phyloP scores from a whole-genome alignment of 2,888 invertebrate genomes.

The Quadriops clusia region DNA sequence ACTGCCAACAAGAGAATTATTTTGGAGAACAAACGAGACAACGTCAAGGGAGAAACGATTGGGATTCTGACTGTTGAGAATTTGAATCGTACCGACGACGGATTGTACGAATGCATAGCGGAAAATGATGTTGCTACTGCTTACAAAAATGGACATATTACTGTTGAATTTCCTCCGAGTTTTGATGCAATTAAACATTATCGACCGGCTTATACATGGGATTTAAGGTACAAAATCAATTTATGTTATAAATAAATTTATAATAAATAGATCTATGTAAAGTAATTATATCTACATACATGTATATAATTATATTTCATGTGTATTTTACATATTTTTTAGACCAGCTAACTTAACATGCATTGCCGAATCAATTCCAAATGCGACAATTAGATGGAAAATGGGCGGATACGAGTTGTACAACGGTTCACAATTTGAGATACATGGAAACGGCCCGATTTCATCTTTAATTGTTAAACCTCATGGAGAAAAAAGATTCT shows the following conservation, averaged over 20 bases:
- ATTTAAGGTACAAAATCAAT: too few species aligned
- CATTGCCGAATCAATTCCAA: conserved; percentile 75
- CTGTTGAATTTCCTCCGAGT: conserved; percentile 70
- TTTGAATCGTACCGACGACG: conserved; percentile 64
- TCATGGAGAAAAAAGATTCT: conserved; percentile 48
- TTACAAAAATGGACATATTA: conserved; percentile 68
- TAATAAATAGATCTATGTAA: too few species aligned
- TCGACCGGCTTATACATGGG: conserved; percentile 76
- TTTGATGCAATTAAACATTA: conserved; percentile 59
- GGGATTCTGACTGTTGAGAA: conserved; percentile 58
- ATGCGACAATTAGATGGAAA: conserved; percentile 83
- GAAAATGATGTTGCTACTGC: conserved; percentile 60
- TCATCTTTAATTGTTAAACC: conserved; percentile 64
- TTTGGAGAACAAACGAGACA: conserved; percentile 44
- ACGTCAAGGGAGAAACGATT: conserved; percentile 45
- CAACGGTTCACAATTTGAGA: conserved; percentile 46
- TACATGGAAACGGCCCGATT: conserved; percentile 55
- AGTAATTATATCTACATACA: too few species aligned
- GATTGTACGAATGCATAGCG: conserved; percentile 79
- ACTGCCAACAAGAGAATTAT: conserved; percentile 58
- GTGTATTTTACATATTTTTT: too few species aligned
- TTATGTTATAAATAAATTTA: too few species aligned
- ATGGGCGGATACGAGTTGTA: conserved; percentile 33
- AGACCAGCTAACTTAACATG: conserved; percentile 76
- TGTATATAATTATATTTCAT: too few species aligned